Evolutionary conservation across 2,888 invertebrate genomes (phyloP).

Genomic region (Agonopterix arenella): DNA sequence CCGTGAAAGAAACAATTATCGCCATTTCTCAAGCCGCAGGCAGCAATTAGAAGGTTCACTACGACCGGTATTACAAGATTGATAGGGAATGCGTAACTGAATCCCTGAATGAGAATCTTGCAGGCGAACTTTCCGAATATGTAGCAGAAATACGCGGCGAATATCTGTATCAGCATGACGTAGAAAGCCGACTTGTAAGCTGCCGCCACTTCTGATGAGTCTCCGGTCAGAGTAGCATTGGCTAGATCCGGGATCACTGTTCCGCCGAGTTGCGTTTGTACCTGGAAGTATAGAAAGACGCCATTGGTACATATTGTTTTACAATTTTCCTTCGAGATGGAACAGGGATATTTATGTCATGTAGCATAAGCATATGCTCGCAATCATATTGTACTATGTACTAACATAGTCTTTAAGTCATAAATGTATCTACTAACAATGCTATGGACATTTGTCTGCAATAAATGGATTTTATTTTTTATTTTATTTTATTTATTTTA

Average conservation of each 20-base stretch:
- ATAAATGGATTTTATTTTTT: too few relatives aligned
- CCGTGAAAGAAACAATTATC: slow-evolving; percentile 94
- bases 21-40: slow-evolving; percentile 90
- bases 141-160: slow-evolving; percentile 91
- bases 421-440: too few relatives aligned
- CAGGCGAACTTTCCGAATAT: slow-evolving; percentile 97
- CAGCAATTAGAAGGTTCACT: slow-evolving; percentile 90
- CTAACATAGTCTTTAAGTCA: too few relatives aligned
- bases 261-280: slow-evolving; percentile 78
- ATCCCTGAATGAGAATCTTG: slow-evolving; percentile 97
- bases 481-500: too few relatives aligned
- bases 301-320: not conserved
- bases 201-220: slow-evolving; percentile 84
- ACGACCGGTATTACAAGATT: slow-evolving; percentile 94
- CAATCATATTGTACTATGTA: too few relatives aligned
- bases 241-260: slow-evolving; percentile 83
- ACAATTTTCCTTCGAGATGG: not conserved
- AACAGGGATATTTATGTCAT: too few relatives aligned
- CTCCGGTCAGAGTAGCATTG: slow-evolving; percentile 85
- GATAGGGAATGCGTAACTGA: slow-evolving; percentile 97
- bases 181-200: slow-evolving; percentile 84
- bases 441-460: too few relatives aligned
- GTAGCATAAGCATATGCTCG: too few relatives aligned
- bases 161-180: slow-evolving; percentile 87
- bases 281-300: slow-evolving; percentile 45